Conservation (phyloP, 2,888 invertebrate species). For the Lordiphosa andalusiaca region DNA sequence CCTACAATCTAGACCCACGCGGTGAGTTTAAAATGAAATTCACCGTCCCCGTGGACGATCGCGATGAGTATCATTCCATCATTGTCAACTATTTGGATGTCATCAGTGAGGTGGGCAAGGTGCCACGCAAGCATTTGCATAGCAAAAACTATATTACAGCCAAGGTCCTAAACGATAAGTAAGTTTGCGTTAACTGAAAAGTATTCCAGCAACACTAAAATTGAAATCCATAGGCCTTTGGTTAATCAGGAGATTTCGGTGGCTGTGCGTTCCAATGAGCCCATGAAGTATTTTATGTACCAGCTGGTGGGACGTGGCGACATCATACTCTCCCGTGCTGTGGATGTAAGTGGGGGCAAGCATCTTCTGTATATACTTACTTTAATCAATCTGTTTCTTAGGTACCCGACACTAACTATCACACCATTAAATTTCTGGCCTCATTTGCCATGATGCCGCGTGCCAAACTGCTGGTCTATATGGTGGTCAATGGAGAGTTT, state of each 20-base stretch:
- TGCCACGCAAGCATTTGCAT: slow-evolving; percentile 75
- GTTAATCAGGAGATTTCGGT: slow-evolving; percentile 89
- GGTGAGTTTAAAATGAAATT: slow-evolving; percentile 79
- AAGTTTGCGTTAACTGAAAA: slow-evolving; percentile 45
- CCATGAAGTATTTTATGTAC: slow-evolving; percentile 89
- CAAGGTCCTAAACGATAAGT: slow-evolving; percentile 82
- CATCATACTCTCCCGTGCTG: slow-evolving; percentile 88
- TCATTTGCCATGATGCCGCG: slow-evolving; percentile 91
- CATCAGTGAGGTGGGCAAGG: slow-evolving; percentile 79
- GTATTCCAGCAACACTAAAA: too few relatives aligned
- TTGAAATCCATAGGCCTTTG: slow-evolving; percentile 79
- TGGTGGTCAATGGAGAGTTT: slow-evolving; percentile 88
- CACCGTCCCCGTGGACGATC: slow-evolving; percentile 76
- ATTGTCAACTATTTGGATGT: slow-evolving; percentile 87
- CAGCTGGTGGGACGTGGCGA: slow-evolving; percentile 92
- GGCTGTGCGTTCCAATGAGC: slow-evolving; percentile 88
- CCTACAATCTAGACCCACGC: slow-evolving; percentile 69
- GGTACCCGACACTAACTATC: slow-evolving; percentile 75
- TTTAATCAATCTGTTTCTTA: slow-evolving; percentile 15
- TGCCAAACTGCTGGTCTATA: slow-evolving; percentile 90
- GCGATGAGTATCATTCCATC: slow-evolving; percentile 77
- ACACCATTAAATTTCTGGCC: slow-evolving; percentile 83
- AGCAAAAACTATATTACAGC: slow-evolving; percentile 79
- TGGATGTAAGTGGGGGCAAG: slow-evolving; percentile 82
- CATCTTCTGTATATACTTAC: too few relatives aligned